Conservation (phyloP, 2,113 vertebrate species). For the Mirounga angustirostris region DNA sequence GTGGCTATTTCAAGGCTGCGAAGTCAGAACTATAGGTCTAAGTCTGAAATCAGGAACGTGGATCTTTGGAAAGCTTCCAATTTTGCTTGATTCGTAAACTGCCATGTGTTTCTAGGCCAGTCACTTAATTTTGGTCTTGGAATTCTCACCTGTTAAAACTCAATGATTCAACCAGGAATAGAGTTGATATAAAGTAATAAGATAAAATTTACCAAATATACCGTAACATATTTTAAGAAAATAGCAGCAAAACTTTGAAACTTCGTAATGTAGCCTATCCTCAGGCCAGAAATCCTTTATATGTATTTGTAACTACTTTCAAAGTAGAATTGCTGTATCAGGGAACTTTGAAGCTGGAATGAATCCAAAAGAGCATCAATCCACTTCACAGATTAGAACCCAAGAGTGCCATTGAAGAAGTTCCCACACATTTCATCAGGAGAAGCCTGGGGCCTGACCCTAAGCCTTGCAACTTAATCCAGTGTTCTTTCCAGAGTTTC, state of each 20-base stretch:
- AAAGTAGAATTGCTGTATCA: neutral
- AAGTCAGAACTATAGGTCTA: neutral
- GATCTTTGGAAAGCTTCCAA: neutral
- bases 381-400: neutral
- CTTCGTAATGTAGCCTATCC: neutral
- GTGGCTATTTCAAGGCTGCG: neutral
- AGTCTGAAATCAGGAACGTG: neutral
- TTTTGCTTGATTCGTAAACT: neutral
- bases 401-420: neutral
- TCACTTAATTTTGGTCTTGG: constrained; percentile 44
- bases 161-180: constrained; percentile 5
- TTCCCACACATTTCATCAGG: neutral
- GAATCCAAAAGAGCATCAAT: neutral
- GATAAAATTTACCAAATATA: neutral
- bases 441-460: neutral
- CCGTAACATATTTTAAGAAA: constrained; percentile 4
- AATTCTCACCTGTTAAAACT: neutral
- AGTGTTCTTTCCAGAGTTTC: neutral
- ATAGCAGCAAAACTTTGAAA: neutral
- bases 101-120: constrained; percentile 27
- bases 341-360: neutral
- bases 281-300: neutral
- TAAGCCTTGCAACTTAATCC: neutral
- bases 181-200: neutral
- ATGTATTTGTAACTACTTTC: neutral